These are phyloP conservation scores for Protomyctophum bolini DNA, from an alignment of 2,113 vertebrate genomes.

Conservation along the genomic window DNA sequence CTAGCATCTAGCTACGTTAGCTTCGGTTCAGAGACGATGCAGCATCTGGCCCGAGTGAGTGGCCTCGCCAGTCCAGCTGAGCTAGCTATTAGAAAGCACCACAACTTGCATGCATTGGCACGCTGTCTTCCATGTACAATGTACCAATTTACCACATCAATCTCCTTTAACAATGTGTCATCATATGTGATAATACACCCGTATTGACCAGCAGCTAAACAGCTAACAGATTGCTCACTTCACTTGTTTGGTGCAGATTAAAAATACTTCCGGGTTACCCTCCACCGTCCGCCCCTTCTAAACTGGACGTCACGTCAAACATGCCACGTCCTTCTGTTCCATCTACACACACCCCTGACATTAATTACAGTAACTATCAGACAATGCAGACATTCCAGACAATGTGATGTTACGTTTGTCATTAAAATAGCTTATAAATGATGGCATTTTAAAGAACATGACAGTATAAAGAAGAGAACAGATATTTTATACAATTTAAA, in stretches of 20 bases:
- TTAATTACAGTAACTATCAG: too few relatives aligned
- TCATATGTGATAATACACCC: conserved; percentile 16
- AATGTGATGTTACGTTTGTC: too few relatives aligned
- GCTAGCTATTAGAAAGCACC: conserved; percentile 31
- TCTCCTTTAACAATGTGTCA: background rate
- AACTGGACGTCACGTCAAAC: background rate
- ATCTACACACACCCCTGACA: background rate
- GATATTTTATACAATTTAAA: background rate
- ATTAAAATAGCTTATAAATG: too few relatives aligned
- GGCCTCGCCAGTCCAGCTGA: conserved; percentile 3
- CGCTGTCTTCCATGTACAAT: background rate
- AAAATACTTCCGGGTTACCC: conserved; percentile 59
- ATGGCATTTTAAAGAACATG: background rate
- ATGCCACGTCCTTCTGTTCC: conserved; percentile 58
- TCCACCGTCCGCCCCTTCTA: background rate
- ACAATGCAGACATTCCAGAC: too few relatives aligned
- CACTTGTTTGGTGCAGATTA: conserved; percentile 32
- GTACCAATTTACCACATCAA: background rate
- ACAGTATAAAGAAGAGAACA: background rate
- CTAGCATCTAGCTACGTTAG: conserved; percentile 34
- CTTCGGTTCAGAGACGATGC: conserved; percentile 5
- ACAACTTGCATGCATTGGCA: background rate
- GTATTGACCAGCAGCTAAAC: conserved; percentile 6
- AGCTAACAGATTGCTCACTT: conserved; percentile 17
- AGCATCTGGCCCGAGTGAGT: conserved; percentile 35